Base-by-base conservation (phyloP, 2,113 vertebrate species). In the Aphyosemion australe region DNA sequence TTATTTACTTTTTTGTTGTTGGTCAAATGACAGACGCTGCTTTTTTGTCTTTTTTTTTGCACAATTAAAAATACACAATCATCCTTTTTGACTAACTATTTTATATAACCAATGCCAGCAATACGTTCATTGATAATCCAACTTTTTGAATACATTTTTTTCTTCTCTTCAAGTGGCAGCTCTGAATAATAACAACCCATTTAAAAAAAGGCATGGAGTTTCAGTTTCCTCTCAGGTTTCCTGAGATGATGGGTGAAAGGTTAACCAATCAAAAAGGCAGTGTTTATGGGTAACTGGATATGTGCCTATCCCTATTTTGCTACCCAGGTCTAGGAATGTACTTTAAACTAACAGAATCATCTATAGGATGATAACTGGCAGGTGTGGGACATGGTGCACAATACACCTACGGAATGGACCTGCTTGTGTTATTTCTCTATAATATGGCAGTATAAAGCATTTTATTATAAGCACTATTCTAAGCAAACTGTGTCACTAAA, bases 361-460 rank as follows among this genome's bases (percentile, higher is more conserved):
- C 76, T 71, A 42, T 42, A 80, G 65, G 63, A 82, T 85, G 86
- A 84, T 56, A 57, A 79, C 84, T 91, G 85, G 90, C 90, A 90
- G 90, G 88, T 83, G 88, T 84, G 74, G 76, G 87, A 79, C 69
- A 82, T 76, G 88, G 90, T 88, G 87, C 87, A 85, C 67, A 12
- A 63, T 19, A 89, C 90, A 89, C 90, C 90, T 55, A 88, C 79
- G 90, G 90, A 91, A 91, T 89, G 86, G 78, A 88, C 88, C 90
- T 90, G 88, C 90, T 89, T 91, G 88, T 91, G 90, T 90, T 88
- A 78, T 81, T 84, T 73, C 84, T 90, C 87, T 90, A 90, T 88
- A 49, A 74, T 78, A 91, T 89, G 90, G 90, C 90, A 91, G 90
- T 91, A 91, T 88, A 91, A 91, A 91, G 90, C 90, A 90, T 91